Base-by-base conservation (phyloP, 2,888 invertebrate genomes). In the Agriopis marginaria region DNA sequence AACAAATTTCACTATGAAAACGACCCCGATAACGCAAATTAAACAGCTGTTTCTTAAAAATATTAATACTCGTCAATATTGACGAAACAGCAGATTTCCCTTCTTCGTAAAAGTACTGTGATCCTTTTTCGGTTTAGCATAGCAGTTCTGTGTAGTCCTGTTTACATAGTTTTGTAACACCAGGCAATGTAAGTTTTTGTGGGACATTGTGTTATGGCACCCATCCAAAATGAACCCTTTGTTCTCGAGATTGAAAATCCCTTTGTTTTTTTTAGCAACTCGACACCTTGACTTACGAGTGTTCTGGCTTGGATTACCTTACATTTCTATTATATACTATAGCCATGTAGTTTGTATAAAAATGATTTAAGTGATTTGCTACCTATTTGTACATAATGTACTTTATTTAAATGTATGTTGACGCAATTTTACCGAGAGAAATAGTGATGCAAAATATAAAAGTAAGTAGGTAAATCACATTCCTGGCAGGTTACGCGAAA, bases 181-280 rank as follows among this genome's bases (percentile, higher is more conserved):
- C 49, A 68, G 11, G n/a, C 51, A 67, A 61, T 32, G 55, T 70
- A 54, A 14, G 54, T 68, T 68, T 68, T 59, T 68, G 53, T 61
- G 23, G 23, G 65, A 69, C 70, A 72, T 72, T 67, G 78, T 77
- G 77, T 71, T 74, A 63, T 63, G 65, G 66, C 53, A 59, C 66
- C 62, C 68, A 63, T 75, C 75, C 79, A 72, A 75, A 79, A 82
- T 75, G 69, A 70, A 68, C 67, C 79, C 76, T 82, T 85, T 86
- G 82, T 82, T 79, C 77, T 68, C n/a, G 60, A 66, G 68, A 70
- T 66, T 70, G 75, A 78, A 81, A 72, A 75, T 73, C 64, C 70
- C 77, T 72, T 79, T 82, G 81, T 79, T 82, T 79, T 79, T n/a
- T 75, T 77, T 70, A 67, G 78, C 76, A 82, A 82, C 76, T 72